phyloP scores from a whole-genome alignment of 2,888 invertebrate species.

The Gymnocheta viridis region DNA sequence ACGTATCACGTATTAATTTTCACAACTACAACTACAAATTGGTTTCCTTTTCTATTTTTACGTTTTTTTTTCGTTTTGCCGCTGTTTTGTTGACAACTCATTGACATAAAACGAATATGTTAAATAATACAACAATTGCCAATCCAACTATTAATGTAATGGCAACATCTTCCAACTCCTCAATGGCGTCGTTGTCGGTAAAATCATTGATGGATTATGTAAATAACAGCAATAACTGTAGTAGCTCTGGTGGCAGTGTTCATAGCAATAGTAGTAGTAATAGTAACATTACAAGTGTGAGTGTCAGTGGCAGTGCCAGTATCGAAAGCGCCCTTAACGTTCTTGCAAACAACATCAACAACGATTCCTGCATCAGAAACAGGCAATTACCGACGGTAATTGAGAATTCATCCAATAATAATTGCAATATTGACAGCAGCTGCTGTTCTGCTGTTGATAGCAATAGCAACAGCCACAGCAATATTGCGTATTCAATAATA shows the following conservation, averaged over 20 bases:
- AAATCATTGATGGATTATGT: slow-evolving; percentile 60
- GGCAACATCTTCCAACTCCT: slow-evolving; percentile 32
- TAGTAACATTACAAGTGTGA: slow-evolving; percentile 14
- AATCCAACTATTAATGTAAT: slow-evolving; percentile 23
- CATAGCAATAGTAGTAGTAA: neutral
- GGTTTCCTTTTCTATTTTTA: slow-evolving; percentile 55
- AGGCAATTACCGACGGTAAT: slow-evolving; percentile 81
- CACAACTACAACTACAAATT: slow-evolving; percentile 41
- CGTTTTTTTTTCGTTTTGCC: slow-evolving; percentile 1
- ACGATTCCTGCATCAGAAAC: slow-evolving; percentile 71
- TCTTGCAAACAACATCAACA: slow-evolving; percentile 61
- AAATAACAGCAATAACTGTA: slow-evolving; percentile 70
- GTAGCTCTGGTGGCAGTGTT: slow-evolving; percentile 9
- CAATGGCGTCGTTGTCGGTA: slow-evolving; percentile 47
- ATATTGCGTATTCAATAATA: slow-evolving; percentile 60
- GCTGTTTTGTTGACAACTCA: slow-evolving; percentile 38
- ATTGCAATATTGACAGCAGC: slow-evolving; percentile 71
- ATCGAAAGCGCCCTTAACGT: neutral
- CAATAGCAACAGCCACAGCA: slow-evolving; percentile 69
- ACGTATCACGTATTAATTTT: slow-evolving; percentile 45
- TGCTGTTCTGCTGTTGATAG: slow-evolving; percentile 22
- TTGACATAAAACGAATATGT: slow-evolving; percentile 58
- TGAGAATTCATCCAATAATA: slow-evolving; percentile 81
- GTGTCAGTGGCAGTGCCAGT: slow-evolving; percentile 22
- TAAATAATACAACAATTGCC: slow-evolving; percentile 69